Percentiles rank a stretch among this genome's conserved stretches.
These are phyloP conservation scores for Ispidina picta DNA, from an alignment of 2,797 vertebrate genomes.

Conservation along the genomic window DNA sequence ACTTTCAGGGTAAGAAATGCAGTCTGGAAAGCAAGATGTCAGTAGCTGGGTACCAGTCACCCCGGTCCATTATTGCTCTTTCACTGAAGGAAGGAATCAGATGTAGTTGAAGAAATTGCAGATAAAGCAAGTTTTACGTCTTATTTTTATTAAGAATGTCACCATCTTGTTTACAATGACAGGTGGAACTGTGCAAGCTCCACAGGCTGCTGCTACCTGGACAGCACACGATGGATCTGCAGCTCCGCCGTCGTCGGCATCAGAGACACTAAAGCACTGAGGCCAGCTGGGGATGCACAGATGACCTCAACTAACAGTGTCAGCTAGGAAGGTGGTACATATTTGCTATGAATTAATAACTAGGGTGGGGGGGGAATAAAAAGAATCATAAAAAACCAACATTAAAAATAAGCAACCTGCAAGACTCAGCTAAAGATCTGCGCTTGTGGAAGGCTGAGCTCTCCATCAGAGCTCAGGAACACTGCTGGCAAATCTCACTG, in stretches of 20 bases:
- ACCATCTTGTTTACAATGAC: constrained; percentile 51
- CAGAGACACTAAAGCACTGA: background rate
- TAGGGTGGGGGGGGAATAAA: background rate
- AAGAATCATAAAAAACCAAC: background rate
- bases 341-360: background rate
- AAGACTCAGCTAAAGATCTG: background rate
- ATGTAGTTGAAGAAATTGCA: constrained; percentile 54
- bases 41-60: background rate
- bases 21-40: background rate
- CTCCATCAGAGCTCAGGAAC: background rate
- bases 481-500: background rate
- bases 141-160: constrained; percentile 67
- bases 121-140: constrained; percentile 65
- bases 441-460: background rate
- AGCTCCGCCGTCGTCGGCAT: background rate
- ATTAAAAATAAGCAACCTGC: constrained; percentile 4
- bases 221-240: constrained; percentile 24
- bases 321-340: background rate
- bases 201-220: constrained; percentile 4
- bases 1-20: background rate
- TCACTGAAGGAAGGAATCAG: background rate
- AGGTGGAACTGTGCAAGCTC: constrained; percentile 24
- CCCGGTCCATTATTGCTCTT: background rate
- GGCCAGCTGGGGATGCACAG: constrained; percentile 1
- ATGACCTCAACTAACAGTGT: background rate